Base-by-base conservation (phyloP, 2,113 vertebrate genomes). In the Prochilodus magdalenae region DNA sequence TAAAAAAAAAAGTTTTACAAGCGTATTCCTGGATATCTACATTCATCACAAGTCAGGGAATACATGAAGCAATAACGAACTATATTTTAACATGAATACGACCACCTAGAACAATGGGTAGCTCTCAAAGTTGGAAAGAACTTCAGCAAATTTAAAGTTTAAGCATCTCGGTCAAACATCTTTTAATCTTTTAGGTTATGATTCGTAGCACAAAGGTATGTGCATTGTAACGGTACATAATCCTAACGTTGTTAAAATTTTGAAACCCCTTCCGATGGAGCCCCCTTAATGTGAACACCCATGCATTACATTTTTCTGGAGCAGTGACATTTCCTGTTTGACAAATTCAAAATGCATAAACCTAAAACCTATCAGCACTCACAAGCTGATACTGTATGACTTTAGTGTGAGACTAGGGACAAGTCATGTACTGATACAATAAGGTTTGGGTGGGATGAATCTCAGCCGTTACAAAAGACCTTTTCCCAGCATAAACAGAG, bases 31-130 rank as follows among this genome's bases (percentile, higher is more conserved):
- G 73, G 47, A 51, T 74, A 60, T 33, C 44, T 27, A 18, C 22
- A 13, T 55, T 69, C 47, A 65, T 69, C 63, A n/a, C n/a, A 70
- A 71, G 74, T 78, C 82, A 84, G 44, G 63, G 75, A 81, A 76
- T 49, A 59, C 75, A 73, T 5, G 36, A 53, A 80, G 83, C 85
- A 86, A 86, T 86, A 86, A 86, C 67, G 29, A 67, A 67, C n/a
- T 67, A 55, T 74, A 67, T 74, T 74, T 66, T 81, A 66, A 80
- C 26, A 36, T n/a, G 60, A 73, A 79, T 26, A 59, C 65, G 24
- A 75, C 22, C 24, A 67, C 65, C 33, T n/a, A 70, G 66, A 67
- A 70, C 63, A 67, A 70, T 40, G 65, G 29, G 49, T 79, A 69
- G 76, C 63, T 79, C 67, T 79, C 65, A 57, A 59, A 79, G 65